Conservation (phyloP, 2,113 vertebrate genomes). For the Chitala chitala region DNA sequence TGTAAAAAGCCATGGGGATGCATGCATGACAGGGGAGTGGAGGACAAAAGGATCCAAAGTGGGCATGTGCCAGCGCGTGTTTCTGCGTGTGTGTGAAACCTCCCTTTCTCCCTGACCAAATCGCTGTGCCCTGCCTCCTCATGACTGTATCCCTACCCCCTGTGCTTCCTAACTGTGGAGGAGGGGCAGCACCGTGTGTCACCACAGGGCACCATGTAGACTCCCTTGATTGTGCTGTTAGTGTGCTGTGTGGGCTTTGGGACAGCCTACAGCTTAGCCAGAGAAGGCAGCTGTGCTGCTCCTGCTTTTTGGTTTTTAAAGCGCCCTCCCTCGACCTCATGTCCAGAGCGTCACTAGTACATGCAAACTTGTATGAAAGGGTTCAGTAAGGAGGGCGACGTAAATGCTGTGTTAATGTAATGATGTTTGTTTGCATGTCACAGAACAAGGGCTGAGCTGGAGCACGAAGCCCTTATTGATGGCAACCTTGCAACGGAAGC, state of each 20-base stretch:
- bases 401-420: slow-evolving; percentile 23
- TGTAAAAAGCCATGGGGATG: not conserved
- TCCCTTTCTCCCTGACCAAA: not conserved
- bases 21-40: slow-evolving; percentile 26
- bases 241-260: slow-evolving; percentile 43
- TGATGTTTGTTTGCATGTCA: slow-evolving; percentile 26
- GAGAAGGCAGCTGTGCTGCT: slow-evolving; percentile 26
- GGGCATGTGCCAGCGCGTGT: slow-evolving; percentile 18
- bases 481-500: slow-evolving; percentile 97
- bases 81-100: not conserved
- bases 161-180: slow-evolving; percentile 22
- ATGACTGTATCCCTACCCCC: not conserved
- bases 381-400: too few relatives aligned
- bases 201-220: slow-evolving; percentile 26
- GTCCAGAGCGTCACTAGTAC: not conserved
- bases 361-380: too few relatives aligned
- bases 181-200: slow-evolving; percentile 11
- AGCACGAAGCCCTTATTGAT: slow-evolving; percentile 94
- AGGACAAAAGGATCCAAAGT: too few relatives aligned
- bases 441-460: slow-evolving; percentile 94
- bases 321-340: not conserved
- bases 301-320: not conserved
- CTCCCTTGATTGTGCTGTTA: slow-evolving; percentile 28
- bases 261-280: slow-evolving; percentile 32
- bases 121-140: not conserved